These are phyloP conservation scores for Thinocorus orbignyianus DNA, from an alignment of 2,113 vertebrate species.

Conservation along the genomic window DNA sequence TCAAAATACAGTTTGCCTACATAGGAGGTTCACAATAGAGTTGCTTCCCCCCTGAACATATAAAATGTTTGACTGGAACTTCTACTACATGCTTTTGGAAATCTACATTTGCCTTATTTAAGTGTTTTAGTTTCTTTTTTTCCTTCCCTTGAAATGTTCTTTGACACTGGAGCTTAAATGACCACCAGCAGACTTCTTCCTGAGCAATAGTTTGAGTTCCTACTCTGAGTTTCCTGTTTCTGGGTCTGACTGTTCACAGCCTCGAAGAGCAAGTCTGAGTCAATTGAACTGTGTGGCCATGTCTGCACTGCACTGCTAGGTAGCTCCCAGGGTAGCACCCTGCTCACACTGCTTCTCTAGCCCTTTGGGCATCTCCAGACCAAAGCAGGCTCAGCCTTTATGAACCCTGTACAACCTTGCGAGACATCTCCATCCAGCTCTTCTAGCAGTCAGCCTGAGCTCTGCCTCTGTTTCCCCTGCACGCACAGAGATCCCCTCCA, in stretches of 20 bases:
- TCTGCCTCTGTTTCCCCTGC: not conserved
- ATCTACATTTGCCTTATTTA: not conserved
- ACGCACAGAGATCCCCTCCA: not conserved
- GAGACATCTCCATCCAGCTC: not conserved
- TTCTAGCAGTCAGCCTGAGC: not conserved
- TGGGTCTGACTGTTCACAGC: not conserved
- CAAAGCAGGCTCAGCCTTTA: not conserved
- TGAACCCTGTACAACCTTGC: no score
- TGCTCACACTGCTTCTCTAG: not conserved
- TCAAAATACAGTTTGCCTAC: not conserved
- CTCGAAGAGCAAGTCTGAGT: not conserved
- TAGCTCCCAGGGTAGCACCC: not conserved
- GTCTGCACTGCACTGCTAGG: not conserved
- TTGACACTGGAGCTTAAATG: not conserved
- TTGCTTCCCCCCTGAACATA: not conserved
- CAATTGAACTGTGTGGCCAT: not conserved
- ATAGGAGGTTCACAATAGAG: not conserved
- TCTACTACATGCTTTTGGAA: not conserved
- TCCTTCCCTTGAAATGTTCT: not conserved
- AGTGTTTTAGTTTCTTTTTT: not conserved
- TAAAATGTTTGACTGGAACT: not conserved
- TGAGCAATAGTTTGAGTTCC: not conserved
- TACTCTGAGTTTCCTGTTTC: not conserved
- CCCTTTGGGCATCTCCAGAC: not conserved
- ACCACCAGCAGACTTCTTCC: not conserved